phyloP scores from a whole-genome alignment of 2,888 invertebrate genomes.

The Tetramorium bicarinatum region DNA sequence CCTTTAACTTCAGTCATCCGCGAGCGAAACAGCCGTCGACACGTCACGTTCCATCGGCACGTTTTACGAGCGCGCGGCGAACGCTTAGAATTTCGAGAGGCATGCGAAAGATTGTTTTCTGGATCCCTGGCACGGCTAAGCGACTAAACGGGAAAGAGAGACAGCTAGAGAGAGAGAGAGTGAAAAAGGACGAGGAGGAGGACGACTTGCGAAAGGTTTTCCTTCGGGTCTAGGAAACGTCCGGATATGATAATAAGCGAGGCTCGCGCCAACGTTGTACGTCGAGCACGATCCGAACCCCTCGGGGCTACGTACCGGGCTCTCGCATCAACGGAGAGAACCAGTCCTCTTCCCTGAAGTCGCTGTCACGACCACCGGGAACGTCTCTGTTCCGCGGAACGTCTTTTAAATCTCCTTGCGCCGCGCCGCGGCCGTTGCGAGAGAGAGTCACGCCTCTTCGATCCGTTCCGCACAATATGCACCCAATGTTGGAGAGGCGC shows the following conservation, averaged over 20 bases:
- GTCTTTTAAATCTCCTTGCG: constrained; percentile 67
- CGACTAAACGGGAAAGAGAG: constrained; percentile 17
- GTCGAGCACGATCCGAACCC: constrained; percentile 72
- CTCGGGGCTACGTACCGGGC: constrained; percentile 69
- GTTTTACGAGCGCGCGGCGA: constrained; percentile 55
- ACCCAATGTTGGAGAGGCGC: constrained; percentile 46
- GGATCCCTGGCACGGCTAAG: constrained; percentile 61
- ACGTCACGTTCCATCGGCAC: constrained; percentile 56
- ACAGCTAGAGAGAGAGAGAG: neutral
- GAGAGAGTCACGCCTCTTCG: constrained; percentile 65
- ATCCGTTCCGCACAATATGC: constrained; percentile 60
- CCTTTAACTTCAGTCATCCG: constrained; percentile 53
- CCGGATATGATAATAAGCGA: constrained; percentile 79
- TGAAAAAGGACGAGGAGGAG: constrained; percentile 9
- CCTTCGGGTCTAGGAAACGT: constrained; percentile 76
- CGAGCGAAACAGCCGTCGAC: constrained; percentile 54
- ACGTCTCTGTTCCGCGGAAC: constrained; percentile 74
- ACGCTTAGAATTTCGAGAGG: constrained; percentile 66
- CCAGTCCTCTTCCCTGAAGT: constrained; percentile 76
- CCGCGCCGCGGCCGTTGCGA: constrained; percentile 55
- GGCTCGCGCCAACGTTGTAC: constrained; percentile 75
- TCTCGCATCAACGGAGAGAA: constrained; percentile 73
- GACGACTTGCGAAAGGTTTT: constrained; percentile 57
- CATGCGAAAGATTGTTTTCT: constrained; percentile 74
- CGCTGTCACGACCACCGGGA: constrained; percentile 81